Percentiles rank a stretch among this genome's conserved stretches.
Conservation (phyloP, 2,113 vertebrate genomes). For the Callospermophilus lateralis region DNA sequence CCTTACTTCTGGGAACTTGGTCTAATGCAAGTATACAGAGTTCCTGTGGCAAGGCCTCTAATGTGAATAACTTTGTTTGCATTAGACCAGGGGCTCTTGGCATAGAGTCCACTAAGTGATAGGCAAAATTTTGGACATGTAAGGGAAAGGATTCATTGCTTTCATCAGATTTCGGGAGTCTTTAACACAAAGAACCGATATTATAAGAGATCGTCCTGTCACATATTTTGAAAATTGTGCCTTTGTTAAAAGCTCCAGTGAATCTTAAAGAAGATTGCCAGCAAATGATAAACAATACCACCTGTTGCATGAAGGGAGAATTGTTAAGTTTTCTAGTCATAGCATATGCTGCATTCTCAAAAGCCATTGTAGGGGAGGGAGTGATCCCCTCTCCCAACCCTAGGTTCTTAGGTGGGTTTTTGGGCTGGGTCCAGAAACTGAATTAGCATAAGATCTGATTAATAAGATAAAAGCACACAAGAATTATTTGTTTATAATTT, state of each 20-base stretch:
- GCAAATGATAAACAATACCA: neutral
- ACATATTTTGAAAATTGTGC: slow-evolving; percentile 3
- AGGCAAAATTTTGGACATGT: neutral
- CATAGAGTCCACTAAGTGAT: neutral
- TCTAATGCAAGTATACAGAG: neutral
- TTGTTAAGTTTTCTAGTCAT: neutral
- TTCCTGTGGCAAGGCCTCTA: neutral
- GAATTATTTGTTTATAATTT: no score
- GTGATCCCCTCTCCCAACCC: neutral
- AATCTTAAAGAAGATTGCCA: neutral
- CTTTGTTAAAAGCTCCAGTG: neutral
- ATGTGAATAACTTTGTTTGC: neutral
- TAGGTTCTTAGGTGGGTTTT: neutral
- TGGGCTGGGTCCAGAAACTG: neutral
- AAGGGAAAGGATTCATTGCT: neutral
- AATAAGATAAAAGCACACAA: neutral
- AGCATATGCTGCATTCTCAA: neutral
- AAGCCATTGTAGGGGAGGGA: neutral
- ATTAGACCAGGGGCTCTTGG: neutral
- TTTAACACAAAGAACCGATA: neutral
- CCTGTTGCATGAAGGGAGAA: neutral
- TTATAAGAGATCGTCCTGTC: neutral
- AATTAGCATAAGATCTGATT: neutral
- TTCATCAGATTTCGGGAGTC: neutral
- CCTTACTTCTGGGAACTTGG: neutral